Conservation (phyloP, 2,888 invertebrate species). For the Lithophane semibrunnea region DNA sequence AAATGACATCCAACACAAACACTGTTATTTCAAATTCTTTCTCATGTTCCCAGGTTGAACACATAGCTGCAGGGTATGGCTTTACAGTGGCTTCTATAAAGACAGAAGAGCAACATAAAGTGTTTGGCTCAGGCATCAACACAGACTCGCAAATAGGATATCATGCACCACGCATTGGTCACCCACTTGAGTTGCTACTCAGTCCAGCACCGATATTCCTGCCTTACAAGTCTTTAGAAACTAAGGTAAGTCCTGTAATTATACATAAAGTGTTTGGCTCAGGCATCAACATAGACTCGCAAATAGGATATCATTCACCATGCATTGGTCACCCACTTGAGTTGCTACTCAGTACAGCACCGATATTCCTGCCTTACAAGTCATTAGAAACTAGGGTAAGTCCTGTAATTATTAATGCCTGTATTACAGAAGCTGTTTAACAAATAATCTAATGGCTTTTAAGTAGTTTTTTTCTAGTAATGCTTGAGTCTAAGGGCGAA, state of each 20-base stretch:
- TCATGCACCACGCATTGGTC: slow-evolving; percentile 91
- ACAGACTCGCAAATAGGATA: slow-evolving; percentile 97
- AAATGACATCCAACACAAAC: background rate
- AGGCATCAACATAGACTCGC: slow-evolving; percentile 98
- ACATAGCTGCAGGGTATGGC: slow-evolving; percentile 96
- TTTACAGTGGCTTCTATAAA: slow-evolving; percentile 95
- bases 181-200: slow-evolving; percentile 92
- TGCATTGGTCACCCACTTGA: slow-evolving; percentile 92
- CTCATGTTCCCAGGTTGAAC: slow-evolving; percentile 87
- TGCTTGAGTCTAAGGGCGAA: too few species aligned
- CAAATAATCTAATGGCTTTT: too few species aligned
- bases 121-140: slow-evolving; percentile 97
- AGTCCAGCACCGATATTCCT: slow-evolving; percentile 93
- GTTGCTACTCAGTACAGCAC: slow-evolving; percentile 93
- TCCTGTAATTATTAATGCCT: too few species aligned
- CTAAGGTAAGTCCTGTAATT: slow-evolving; percentile 80
- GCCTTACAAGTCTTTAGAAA: slow-evolving; percentile 91
- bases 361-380: slow-evolving; percentile 92
- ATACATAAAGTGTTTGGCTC: slow-evolving; percentile 95
- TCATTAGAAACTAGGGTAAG: slow-evolving; percentile 89
- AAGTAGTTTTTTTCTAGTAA: too few species aligned
- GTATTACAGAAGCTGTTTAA: too few species aligned
- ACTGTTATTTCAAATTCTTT: background rate
- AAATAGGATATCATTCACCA: slow-evolving; percentile 94
- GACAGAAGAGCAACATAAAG: slow-evolving; percentile 91